phyloP scores from a whole-genome alignment of 2,888 invertebrate species.

The Chouioia cunea region DNA sequence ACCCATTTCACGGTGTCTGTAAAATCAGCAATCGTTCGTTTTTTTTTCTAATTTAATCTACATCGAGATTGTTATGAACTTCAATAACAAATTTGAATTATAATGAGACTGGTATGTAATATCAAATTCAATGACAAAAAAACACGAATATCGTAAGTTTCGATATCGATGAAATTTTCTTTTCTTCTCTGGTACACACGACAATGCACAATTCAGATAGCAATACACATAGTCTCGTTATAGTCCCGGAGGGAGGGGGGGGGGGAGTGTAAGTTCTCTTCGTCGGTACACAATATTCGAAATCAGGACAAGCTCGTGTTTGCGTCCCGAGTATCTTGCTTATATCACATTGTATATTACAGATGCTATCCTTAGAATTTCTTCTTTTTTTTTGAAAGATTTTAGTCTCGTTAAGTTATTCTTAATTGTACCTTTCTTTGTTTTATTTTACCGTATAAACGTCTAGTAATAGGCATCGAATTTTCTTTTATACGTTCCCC shows the following conservation, averaged over 20 bases:
- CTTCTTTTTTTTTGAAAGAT: too few relatives aligned
- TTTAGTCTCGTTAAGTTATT: too few relatives aligned
- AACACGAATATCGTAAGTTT: not conserved
- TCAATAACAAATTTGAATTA: slow-evolving; percentile 2
- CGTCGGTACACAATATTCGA: slow-evolving; percentile 9
- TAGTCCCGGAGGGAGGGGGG: too few relatives aligned
- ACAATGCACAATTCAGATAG: too few relatives aligned
- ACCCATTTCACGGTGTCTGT: slow-evolving; percentile 82
- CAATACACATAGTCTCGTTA: too few relatives aligned
- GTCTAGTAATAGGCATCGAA: not conserved
- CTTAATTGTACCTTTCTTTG: too few relatives aligned
- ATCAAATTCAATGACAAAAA: too few relatives aligned
- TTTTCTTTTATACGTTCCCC: not conserved
- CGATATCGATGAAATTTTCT: slow-evolving; percentile 9
- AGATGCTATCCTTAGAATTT: too few relatives aligned
- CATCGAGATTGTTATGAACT: slow-evolving; percentile 6
- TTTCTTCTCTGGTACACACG: not conserved
- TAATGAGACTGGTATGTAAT: too few relatives aligned
- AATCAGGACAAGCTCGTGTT: slow-evolving; percentile 12
- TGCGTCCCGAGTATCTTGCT: not conserved
- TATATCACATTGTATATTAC: not conserved
- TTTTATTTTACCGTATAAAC: too few relatives aligned
- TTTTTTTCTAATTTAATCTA: too few relatives aligned
- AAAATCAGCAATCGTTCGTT: slow-evolving; percentile 44
- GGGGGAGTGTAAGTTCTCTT: too few relatives aligned